Base-by-base conservation (phyloP, 2,113 vertebrate species). In the Poeciliopsis prolifica region DNA sequence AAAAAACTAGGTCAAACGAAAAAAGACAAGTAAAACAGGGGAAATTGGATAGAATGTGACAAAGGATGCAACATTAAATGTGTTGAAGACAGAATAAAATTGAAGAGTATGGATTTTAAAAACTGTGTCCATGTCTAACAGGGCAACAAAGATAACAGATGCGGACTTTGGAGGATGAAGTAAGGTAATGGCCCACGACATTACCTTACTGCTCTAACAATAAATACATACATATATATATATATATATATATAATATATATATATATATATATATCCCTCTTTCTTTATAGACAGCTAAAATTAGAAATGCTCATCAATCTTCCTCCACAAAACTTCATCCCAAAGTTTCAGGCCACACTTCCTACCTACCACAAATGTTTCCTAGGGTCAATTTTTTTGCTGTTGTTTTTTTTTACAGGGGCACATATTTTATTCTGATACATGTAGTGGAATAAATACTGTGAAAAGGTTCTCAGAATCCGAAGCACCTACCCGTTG, bases 401-500 rank as follows among this genome's bases (percentile, higher is more conserved):
- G 10, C 11, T 37, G 11, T 2, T 35, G 1, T 0, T 35, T 10
- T 35, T 35, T 37, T 37, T 37, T 37, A 37, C 10, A 11, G 35
- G 35, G 35, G 2, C 35, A 48, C 44, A 15, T 48, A 10, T 58
- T 58, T 58, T 1, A 58, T 58, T 24, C 9, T 6, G 10, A n/a
- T n/a, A 58, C 24, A 58, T 58, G 19, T 8, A 24, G 2, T 4
- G 24, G 19, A 58, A 58, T 58, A n/a, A 48, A 48, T 19, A 7
- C 17, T 48, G 44, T 48, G 44, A 48, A 48, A 48, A 48, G 17
- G 44, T 58, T n/a, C 5, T 24, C 22, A 30, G 17, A 30, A 7
- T 2, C 17, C 35, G 62, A 78, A 75, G 28, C 14, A 80, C 94
- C 85, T 92, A 97, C 96, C 95, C 95, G 94, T 94, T 93, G 83